phyloP scores from a whole-genome alignment of 2,888 invertebrate genomes.

The Andrena camellia region DNA sequence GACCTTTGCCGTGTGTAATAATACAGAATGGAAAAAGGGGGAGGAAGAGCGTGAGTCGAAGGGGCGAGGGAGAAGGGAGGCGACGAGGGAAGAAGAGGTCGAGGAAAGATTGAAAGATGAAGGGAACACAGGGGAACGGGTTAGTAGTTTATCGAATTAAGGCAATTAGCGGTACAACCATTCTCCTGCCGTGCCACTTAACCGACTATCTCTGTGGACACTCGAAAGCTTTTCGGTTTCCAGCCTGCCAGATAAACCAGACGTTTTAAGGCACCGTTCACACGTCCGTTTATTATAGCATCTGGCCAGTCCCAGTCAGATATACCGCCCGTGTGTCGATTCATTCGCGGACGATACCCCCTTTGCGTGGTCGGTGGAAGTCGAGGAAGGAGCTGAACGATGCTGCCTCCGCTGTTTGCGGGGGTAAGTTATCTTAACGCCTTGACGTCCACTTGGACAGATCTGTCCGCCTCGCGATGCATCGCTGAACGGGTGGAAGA shows the following conservation, averaged over 20 bases:
- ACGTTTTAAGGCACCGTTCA: conserved; percentile 63
- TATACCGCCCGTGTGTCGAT: conserved; percentile 35
- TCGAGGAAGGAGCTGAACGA: neutral
- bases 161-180: conserved; percentile 82
- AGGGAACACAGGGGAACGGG: conserved; percentile 63
- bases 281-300: conserved; percentile 58
- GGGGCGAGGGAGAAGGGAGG: conserved; percentile 1
- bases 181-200: conserved; percentile 76
- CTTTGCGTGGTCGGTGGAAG: neutral
- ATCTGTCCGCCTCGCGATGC: too few relatives aligned
- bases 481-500: too few relatives aligned
- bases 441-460: conserved; percentile 18
- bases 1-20: conserved; percentile 51
- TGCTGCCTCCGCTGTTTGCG: neutral
- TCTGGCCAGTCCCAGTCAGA: conserved; percentile 28
- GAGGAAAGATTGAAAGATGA: conserved; percentile 55
- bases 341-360: conserved; percentile 27
- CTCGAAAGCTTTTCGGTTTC: conserved; percentile 81
- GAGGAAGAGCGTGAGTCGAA: conserved; percentile 29
- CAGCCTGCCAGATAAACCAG: conserved; percentile 73
- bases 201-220: conserved; percentile 77
- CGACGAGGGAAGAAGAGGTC: conserved; percentile 48
- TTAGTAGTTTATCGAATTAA: conserved; percentile 82
- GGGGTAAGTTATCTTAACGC: neutral
- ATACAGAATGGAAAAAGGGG: conserved; percentile 21